Percentiles rank a stretch among this genome's conserved stretches.
Evolutionary conservation across 2,113 vertebrate genomes (phyloP).

Genomic region (Ceyx margarethae): DNA sequence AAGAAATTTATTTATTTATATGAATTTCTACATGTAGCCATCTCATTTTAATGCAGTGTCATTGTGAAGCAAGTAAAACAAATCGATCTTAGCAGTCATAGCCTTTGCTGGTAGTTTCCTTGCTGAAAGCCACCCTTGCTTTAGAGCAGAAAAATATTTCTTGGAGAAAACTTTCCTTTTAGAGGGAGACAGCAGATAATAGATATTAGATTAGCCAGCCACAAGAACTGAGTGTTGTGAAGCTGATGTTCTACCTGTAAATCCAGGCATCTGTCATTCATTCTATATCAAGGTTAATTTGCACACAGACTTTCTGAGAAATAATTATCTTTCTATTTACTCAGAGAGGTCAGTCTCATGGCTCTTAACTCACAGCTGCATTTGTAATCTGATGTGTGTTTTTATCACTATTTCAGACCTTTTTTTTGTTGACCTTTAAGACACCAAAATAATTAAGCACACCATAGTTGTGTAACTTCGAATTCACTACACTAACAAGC

Average conservation of each 20-base stretch:
- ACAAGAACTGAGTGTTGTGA: neutral
- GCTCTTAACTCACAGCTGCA: neutral
- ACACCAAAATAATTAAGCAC: constrained; percentile 3
- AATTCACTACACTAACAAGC: neutral
- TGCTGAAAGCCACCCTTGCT: neutral
- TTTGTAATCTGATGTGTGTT: neutral
- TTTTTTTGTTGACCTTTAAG: constrained; percentile 41
- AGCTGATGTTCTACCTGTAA: neutral
- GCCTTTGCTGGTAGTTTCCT: neutral
- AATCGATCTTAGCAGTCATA: neutral
- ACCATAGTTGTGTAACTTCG: neutral
- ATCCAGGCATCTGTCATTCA: neutral
- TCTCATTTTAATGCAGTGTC: constrained; percentile 18
- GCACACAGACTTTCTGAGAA: neutral
- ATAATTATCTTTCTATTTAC: constrained; percentile 11
- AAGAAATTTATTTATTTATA: no score
- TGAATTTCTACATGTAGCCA: neutral
- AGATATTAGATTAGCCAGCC: neutral
- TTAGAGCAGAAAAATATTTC: neutral
- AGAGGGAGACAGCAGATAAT: neutral
- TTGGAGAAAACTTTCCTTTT: neutral
- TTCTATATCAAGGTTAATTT: constrained; percentile 8
- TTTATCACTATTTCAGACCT: neutral
- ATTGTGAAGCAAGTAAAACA: constrained; percentile 26
- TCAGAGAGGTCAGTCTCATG: neutral